Percentiles rank a stretch among this genome's conserved stretches.
These are phyloP conservation scores for Macquaria ambigua DNA, from an alignment of 2,113 vertebrate species.

Conservation along the genomic window DNA sequence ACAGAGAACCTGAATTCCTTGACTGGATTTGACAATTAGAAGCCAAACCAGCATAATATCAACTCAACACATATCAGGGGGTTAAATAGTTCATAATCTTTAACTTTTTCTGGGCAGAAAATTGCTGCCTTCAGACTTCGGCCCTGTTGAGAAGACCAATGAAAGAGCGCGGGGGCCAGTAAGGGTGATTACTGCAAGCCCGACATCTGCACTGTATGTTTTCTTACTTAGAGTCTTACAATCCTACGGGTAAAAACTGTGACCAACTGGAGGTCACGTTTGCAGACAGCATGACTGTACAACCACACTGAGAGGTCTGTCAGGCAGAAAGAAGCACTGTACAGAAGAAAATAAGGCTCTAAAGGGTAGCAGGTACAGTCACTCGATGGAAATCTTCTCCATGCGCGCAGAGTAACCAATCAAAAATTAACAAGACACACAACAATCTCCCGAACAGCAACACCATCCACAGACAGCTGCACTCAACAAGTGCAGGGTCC, in stretches of 20 bases:
- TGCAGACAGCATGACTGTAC: constrained; percentile 10
- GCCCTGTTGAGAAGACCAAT: not conserved
- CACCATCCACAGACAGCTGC: not conserved
- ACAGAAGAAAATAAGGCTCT: not conserved
- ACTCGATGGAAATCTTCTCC: not conserved
- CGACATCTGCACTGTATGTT: not conserved
- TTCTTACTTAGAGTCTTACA: not conserved
- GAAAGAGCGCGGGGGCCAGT: not conserved
- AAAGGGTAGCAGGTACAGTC: not conserved
- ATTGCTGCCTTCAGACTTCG: not conserved
- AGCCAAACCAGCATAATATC: not conserved
- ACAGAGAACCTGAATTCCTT: not conserved
- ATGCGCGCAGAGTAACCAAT: not conserved
- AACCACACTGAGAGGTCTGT: not conserved
- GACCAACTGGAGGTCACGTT: constrained; percentile 4
- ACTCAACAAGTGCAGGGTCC: not conserved
- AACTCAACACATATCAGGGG: not conserved
- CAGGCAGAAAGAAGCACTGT: not conserved
- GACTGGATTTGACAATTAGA: not conserved
- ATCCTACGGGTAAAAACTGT: not conserved
- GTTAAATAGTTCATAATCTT: not conserved
- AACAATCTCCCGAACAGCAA: not conserved
- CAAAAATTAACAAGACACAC: not conserved
- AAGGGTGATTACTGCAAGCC: not conserved
- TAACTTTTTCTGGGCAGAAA: not conserved